phyloP scores from a whole-genome alignment of 1,140 invertebrate species.

The Drosophila murphyi region DNA sequence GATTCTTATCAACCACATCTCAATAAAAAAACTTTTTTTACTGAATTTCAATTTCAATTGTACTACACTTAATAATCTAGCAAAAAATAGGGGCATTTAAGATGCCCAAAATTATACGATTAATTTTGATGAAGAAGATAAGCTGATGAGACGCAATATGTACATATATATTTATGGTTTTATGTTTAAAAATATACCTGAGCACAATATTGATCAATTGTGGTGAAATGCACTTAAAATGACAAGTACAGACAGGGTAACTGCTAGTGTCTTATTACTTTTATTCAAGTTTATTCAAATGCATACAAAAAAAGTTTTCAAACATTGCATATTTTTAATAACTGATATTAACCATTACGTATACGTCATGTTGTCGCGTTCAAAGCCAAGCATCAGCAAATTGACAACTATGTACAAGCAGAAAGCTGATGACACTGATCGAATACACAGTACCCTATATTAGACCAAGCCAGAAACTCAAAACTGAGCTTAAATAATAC shows the following conservation, averaged over 20 bases:
- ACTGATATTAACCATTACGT: slow-evolving; percentile 14
- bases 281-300: no score
- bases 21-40: background rate
- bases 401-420: background rate
- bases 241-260: no score
- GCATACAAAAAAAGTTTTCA: no score
- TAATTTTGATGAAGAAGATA: background rate
- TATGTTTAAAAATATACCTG: no score
- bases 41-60: background rate
- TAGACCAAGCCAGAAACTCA: background rate
- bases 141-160: no score
- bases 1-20: background rate
- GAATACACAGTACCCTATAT: slow-evolving; percentile 1
- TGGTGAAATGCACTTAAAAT: no score
- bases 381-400: slow-evolving; percentile 21
- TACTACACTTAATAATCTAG: background rate
- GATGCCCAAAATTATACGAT: background rate
- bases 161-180: no score
- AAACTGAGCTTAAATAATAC: no score
- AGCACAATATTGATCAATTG: no score
- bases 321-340: no score
- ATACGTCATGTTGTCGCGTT: slow-evolving; percentile 9
- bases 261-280: no score
- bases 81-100: background rate
- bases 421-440: no score